A percentile compares a stretch with the other conserved stretches of the same genome.
Conservation (phyloP, 1,140 invertebrate genomes). For the Drosophila equinoxialis region DNA sequence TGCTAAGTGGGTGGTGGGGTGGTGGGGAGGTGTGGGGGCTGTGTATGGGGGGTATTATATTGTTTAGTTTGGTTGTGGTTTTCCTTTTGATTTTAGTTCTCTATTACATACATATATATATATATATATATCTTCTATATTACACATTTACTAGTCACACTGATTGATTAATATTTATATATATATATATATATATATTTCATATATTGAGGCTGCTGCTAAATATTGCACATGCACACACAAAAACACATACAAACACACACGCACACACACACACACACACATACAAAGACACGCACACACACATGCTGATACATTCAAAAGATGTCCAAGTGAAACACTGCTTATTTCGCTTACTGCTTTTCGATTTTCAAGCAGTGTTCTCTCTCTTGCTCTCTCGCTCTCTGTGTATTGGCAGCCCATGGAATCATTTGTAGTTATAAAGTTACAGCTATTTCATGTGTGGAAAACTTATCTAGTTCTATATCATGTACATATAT, state of each 20-base stretch:
- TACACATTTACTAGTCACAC: conserved; percentile 11
- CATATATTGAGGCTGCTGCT: conserved; percentile 1
- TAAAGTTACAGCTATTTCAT: conserved; percentile 12
- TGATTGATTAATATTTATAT: conserved; percentile 5
- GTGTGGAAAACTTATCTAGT: conserved; percentile 8
- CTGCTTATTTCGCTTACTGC: background rate
- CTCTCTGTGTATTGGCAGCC: background rate
- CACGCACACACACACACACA: background rate
- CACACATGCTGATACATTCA: background rate
- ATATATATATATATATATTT: background rate
- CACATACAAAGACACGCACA: background rate
- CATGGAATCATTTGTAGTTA: background rate
- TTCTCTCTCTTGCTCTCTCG: too few species aligned
- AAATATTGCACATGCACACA: conserved; percentile 3
- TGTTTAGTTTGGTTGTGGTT: background rate
- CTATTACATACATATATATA: conserved; percentile 5
- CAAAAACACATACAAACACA: background rate
- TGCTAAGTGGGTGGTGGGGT: background rate
- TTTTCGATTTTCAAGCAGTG: background rate
- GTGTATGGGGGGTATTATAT: too few species aligned
- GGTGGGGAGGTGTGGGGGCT: too few species aligned
- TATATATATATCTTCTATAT: conserved; percentile 3
- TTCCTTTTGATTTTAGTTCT: conserved; percentile 3
- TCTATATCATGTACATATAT: background rate
- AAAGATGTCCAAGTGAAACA: background rate